Evolutionary conservation across 2,113 vertebrate species (phyloP), one percentile per base, ranked within the genome.

Genomic region (Cyprinodon brontotheroides): DNA sequence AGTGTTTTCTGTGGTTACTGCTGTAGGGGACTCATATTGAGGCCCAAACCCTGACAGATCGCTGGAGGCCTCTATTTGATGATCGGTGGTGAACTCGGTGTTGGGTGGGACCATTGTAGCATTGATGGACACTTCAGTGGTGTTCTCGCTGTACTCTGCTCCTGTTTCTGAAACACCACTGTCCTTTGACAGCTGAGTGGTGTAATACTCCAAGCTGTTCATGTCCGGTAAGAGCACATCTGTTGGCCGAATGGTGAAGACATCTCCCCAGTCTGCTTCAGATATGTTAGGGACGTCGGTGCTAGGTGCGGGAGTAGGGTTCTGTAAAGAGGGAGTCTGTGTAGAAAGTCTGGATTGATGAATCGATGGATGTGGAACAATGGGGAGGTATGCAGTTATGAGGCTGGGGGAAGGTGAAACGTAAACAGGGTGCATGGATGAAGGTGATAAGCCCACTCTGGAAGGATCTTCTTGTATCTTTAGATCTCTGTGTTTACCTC

Each of bases 131-230:
- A 82, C 63, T 0, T 82, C 37, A 3, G 89, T 91, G 41, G 89
- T 36, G 37, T 94, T 93, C 60, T 83, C 80, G 14, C 78, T 79
- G 29, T 92, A 89, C 70, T 93, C 91, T 64, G 81, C 89, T 63
- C 13, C 73, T 5, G 14, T 11, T 43, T 72, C 81, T 14, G 86
- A 86, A 70, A 65, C 82, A 66, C 72, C 78, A 82, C 89, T 92
- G 11, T 86, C 92, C 86, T 92, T 94, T 64, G 80, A 87, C 80
- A 92, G 61, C 77, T 94, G 93, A 68, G 88, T 94, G 72, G 92
- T 94, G 86, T 94, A 94, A 78, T 93, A 95, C 75, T 95, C 94
- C 75, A 95, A 83, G 69, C 94, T 95, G 88, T 95, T 95, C 94
- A 95, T 95, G 41, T 95, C 94, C 9, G 94, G 94, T 72, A 95